Conservation (phyloP, 1,140 invertebrate species). For the Pseudomyrmex concolor region DNA sequence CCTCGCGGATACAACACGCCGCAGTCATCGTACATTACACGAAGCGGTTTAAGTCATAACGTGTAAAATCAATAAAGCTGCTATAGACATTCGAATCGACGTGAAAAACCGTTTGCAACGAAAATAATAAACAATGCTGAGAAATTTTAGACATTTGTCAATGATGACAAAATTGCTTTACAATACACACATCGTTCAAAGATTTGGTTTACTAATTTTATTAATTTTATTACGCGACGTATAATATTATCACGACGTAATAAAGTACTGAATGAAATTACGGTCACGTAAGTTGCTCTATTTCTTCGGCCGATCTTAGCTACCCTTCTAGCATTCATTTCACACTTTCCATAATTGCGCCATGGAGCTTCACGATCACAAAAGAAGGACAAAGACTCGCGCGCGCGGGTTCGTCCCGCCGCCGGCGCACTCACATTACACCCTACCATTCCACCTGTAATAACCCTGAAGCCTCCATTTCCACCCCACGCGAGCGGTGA, state of each 20-base stretch:
- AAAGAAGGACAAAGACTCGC: conserved; percentile 33
- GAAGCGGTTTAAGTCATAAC: conserved; percentile 62
- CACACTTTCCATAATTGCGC: neutral
- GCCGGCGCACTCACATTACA: conserved; percentile 26
- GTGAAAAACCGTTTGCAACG: neutral
- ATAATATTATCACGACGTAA: neutral
- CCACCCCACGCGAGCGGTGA: neutral
- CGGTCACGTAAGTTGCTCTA: neutral
- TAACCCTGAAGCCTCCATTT: conserved; percentile 44
- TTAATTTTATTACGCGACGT: too few species aligned
- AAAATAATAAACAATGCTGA: neutral
- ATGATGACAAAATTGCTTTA: neutral
- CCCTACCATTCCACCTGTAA: conserved; percentile 54
- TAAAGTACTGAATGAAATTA: neutral
- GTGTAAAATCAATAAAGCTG: conserved; percentile 66
- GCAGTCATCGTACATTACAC: conserved; percentile 55
- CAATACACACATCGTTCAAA: neutral
- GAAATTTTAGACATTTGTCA: neutral
- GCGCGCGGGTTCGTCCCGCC: neutral
- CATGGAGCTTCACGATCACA: neutral
- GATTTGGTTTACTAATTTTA: too few species aligned
- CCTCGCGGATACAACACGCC: conserved; percentile 45
- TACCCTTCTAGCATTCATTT: neutral
- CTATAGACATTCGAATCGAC: conserved; percentile 18
- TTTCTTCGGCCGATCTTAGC: neutral